Percentiles rank a stretch among this genome's conserved stretches.
Conservation (phyloP, 64 coral and sea anemone genomes). For the Anthopleura sola region DNA sequence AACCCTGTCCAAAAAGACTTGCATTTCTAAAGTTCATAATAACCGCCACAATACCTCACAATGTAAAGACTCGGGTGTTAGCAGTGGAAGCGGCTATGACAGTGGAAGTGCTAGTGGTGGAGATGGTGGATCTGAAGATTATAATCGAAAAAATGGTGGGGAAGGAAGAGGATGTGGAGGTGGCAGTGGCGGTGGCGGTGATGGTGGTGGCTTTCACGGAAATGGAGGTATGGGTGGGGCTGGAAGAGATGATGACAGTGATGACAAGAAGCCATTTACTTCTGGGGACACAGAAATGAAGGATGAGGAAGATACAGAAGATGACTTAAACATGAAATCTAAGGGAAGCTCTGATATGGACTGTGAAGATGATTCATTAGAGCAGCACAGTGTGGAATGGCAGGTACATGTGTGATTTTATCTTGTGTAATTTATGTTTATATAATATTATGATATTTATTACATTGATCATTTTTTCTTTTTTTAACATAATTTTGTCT, state of each 20-base stretch:
- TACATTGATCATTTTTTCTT: too few relatives aligned
- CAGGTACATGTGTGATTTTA: neutral
- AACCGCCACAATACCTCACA: neutral
- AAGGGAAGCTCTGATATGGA: neutral
- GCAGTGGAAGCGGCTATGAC: neutral
- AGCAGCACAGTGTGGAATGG: neutral
- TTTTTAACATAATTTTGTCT: neutral
- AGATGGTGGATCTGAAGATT: neutral
- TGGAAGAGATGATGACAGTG: constrained; percentile 18
- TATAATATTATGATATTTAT: neutral
- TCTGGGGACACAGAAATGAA: neutral
- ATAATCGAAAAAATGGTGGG: neutral
- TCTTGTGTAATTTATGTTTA: neutral
- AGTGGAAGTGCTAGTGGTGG: constrained; percentile 9
- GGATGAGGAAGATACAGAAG: neutral
- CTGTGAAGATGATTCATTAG: neutral
- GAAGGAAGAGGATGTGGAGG: neutral
- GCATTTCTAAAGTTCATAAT: neutral
- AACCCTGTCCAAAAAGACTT: neutral
- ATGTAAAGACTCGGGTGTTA: constrained; percentile 5
- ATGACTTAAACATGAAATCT: neutral
- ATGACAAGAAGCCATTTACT: constrained; percentile 14
- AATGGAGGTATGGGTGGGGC: constrained; percentile 3
- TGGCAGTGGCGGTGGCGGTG: neutral
- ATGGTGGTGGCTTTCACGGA: neutral